Evolutionary conservation across 2,113 vertebrate genomes (phyloP).

Genomic region (Bos javanicus): DNA sequence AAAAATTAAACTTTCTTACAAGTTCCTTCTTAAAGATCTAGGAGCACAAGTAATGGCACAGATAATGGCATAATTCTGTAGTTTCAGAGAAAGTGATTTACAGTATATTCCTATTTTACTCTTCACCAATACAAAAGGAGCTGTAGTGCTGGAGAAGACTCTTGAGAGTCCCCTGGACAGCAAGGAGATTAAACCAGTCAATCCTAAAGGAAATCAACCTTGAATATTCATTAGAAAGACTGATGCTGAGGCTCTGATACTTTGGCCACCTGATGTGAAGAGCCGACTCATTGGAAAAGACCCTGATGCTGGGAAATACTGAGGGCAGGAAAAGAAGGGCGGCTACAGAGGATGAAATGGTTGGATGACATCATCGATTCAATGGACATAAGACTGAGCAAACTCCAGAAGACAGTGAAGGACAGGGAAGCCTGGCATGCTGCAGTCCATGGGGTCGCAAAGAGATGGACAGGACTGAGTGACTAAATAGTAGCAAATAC

Average conservation of each 20-base stretch:
- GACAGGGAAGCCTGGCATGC: not conserved
- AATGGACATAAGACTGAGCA: not conserved
- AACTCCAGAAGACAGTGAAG: not conserved
- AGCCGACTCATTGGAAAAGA: not conserved
- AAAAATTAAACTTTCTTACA: slow-evolving; percentile 28
- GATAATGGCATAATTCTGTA: not conserved
- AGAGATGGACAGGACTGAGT: not conserved
- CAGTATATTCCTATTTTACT: not conserved
- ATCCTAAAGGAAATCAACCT: not conserved
- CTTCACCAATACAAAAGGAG: slow-evolving; percentile 31
- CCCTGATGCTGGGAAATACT: not conserved
- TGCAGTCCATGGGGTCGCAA: not conserved
- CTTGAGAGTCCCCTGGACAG: not conserved
- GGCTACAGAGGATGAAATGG: not conserved
- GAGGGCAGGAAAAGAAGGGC: not conserved
- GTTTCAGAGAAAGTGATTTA: slow-evolving; percentile 13
- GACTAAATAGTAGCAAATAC: not conserved
- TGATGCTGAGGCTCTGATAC: not conserved
- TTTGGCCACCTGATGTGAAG: not conserved
- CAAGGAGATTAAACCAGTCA: not conserved
- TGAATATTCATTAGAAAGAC: not conserved
- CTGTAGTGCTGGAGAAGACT: not conserved
- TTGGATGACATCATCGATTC: not conserved
- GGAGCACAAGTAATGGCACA: not conserved
- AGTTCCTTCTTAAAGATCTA: slow-evolving; percentile 20